These are phyloP conservation scores for Onychorhynchus coronatus DNA, from an alignment of 2,113 vertebrate genomes.

Conservation along the genomic window DNA sequence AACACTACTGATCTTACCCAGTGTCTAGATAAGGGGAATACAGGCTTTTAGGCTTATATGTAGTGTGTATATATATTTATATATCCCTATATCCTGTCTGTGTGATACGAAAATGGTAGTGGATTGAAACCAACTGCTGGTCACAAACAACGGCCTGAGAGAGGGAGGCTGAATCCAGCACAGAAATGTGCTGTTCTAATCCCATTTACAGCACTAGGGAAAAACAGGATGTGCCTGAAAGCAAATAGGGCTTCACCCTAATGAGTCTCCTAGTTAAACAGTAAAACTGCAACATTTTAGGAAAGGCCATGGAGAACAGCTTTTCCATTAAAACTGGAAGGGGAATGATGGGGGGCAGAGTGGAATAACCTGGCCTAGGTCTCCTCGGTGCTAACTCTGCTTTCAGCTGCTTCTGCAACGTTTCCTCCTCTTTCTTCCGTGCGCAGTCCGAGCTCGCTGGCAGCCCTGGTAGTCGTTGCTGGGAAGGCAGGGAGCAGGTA, in stretches of 20 bases:
- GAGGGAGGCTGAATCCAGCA: not conserved
- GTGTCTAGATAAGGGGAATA: not conserved
- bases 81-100: not conserved
- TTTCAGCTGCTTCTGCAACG: slow-evolving; percentile 30
- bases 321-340: not conserved
- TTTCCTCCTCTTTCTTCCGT: not conserved
- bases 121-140: not conserved
- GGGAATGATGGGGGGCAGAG: not conserved
- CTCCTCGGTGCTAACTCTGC: slow-evolving; percentile 12
- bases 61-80: not conserved
- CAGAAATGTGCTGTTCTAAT: not conserved
- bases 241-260: not conserved
- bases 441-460: not conserved
- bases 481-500: not conserved
- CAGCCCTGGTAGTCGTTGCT: not conserved
- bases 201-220: not conserved
- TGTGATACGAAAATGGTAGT: not conserved
- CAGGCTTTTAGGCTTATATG: not conserved
- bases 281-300: not conserved
- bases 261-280: rapidly evolving
- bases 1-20: not conserved
- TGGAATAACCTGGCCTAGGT: not conserved
- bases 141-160: not conserved
- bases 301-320: not conserved
- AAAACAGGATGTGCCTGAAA: not conserved